Conservation (phyloP, 2,888 invertebrate genomes). For the Protodeltote pygarga region DNA sequence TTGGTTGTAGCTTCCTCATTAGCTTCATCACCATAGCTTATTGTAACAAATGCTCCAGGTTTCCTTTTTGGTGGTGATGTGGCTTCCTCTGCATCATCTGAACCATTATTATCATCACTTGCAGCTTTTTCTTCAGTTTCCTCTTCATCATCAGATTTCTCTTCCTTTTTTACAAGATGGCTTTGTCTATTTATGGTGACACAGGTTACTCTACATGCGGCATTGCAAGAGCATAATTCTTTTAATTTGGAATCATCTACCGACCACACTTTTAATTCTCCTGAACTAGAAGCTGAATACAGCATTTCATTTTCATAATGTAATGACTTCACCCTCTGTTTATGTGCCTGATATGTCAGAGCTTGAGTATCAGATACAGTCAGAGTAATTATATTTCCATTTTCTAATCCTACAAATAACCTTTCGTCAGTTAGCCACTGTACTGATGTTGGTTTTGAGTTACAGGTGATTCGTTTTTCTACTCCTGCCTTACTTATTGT, state of each 20-base stretch:
- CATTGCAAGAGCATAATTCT: constrained; percentile 87
- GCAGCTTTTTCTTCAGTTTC: constrained; percentile 44
- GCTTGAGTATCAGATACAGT: constrained; percentile 84
- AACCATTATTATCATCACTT: constrained; percentile 56
- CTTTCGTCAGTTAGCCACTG: constrained; percentile 89
- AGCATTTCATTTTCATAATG: constrained; percentile 85
- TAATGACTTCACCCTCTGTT: constrained; percentile 90
- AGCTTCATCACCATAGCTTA: constrained; percentile 72
- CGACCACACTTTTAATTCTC: constrained; percentile 92
- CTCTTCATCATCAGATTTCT: constrained; percentile 56
- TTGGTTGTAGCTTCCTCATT: constrained; percentile 48
- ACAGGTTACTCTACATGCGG: constrained; percentile 92
- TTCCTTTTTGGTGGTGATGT: constrained; percentile 63
- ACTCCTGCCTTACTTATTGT: constrained; percentile 92
- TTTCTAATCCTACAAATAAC: constrained; percentile 91
- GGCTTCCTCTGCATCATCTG: constrained; percentile 53
- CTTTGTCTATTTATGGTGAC: constrained; percentile 86
- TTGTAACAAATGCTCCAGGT: constrained; percentile 75
- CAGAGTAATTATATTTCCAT: constrained; percentile 89
- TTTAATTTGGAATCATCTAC: constrained; percentile 69
- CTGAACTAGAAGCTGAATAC: constrained; percentile 92
- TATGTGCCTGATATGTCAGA: constrained; percentile 85
- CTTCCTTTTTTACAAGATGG: constrained; percentile 75
- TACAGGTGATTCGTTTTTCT: constrained; percentile 88
- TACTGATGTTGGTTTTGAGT: constrained; percentile 90